Evolutionary conservation across 1,140 invertebrate genomes (phyloP).

Genomic region (Nilaparvata lugens): DNA sequence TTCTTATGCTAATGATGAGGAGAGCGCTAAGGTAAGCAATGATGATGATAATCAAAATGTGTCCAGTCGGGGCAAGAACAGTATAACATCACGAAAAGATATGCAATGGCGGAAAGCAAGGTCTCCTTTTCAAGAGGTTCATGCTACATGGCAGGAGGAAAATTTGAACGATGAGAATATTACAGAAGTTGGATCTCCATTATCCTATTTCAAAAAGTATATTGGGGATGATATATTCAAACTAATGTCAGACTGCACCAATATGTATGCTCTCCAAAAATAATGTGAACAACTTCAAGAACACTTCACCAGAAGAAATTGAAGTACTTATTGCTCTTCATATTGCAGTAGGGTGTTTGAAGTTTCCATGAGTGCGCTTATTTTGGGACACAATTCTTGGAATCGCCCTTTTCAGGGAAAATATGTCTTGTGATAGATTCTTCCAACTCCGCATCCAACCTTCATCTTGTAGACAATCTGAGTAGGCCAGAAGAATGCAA

Average conservation of each 20-base stretch:
- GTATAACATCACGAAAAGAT: too few species aligned
- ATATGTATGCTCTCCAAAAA: neutral
- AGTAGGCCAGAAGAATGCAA: slow-evolving; percentile 8
- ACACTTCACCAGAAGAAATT: neutral
- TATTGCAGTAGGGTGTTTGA: neutral
- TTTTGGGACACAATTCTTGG: slow-evolving; percentile 6
- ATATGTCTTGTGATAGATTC: slow-evolving; percentile 22
- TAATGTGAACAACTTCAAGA: neutral
- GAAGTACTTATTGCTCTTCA: slow-evolving; percentile 4
- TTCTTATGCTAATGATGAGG: too few species aligned
- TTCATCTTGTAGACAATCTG: slow-evolving; percentile 28
- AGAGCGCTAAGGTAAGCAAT: too few species aligned
- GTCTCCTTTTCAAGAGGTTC: too few species aligned
- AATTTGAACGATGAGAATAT: too few species aligned
- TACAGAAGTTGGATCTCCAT: too few species aligned
- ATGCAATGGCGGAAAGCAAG: too few species aligned
- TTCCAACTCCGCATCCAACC: slow-evolving; percentile 22
- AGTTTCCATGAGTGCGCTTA: slow-evolving; percentile 2
- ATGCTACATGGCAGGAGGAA: too few species aligned
- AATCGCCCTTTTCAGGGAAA: neutral
- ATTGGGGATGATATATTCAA: too few species aligned
- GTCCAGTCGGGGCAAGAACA: too few species aligned
- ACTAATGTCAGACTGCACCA: neutral
- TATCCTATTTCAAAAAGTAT: too few species aligned
- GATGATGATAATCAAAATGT: too few species aligned